Evolutionary conservation across 2,797 vertebrate species (phyloP).

Genomic region (Labroides dimidiatus): DNA sequence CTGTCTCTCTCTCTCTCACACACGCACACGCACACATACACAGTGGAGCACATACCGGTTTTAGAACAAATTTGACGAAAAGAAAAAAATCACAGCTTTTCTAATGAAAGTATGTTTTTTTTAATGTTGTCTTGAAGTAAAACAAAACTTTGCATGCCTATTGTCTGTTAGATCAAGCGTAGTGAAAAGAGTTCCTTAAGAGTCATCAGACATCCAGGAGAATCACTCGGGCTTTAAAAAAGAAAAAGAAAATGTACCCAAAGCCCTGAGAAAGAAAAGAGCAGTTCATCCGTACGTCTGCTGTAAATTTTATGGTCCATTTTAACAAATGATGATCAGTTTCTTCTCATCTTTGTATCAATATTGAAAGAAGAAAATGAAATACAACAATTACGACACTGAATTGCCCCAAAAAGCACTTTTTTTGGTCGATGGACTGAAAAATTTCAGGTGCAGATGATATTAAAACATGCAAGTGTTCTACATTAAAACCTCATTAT

Average conservation of each 20-base stretch:
- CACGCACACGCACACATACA: conserved; percentile 1
- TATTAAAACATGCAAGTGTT: background rate
- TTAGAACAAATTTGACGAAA: no score
- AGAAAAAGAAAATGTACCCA: background rate
- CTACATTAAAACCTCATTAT: background rate
- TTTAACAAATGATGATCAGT: background rate
- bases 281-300: no score
- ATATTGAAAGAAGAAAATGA: no score
- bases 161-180: background rate
- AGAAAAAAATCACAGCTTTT: background rate
- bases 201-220: background rate
- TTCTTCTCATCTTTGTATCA: background rate
- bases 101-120: background rate
- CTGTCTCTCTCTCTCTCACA: background rate
- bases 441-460: background rate
- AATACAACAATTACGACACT: no score
- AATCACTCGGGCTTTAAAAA: background rate
- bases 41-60: background rate
- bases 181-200: background rate
- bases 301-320: background rate
- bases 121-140: background rate
- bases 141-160: background rate
- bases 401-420: background rate
- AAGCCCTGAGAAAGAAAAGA: background rate
- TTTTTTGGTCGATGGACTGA: background rate